phyloP scores from a whole-genome alignment of 2,797 vertebrate genomes.

The Microctenopoma stevenorrisi region DNA sequence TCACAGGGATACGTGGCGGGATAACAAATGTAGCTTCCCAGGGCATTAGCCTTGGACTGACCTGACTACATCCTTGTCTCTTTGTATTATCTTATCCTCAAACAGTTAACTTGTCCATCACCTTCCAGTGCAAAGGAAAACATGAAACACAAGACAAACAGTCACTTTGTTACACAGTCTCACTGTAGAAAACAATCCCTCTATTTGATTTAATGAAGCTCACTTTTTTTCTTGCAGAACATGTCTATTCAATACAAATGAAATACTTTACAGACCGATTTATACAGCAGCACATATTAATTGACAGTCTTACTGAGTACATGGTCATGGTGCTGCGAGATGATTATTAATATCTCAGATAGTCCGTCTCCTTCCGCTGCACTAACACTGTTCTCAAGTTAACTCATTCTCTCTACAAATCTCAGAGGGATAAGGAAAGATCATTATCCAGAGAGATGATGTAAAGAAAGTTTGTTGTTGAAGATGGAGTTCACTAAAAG shows the following conservation, averaged over 20 bases:
- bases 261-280: slow-evolving; percentile 28
- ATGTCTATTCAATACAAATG: slow-evolving; percentile 18
- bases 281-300: slow-evolving; percentile 40
- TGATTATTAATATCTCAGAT: slow-evolving; percentile 38
- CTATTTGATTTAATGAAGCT: not conserved
- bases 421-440: slow-evolving; percentile 62
- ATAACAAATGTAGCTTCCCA: slow-evolving; percentile 53
- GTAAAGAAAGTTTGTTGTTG: slow-evolving; percentile 53
- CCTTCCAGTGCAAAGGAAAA: slow-evolving; percentile 15
- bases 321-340: slow-evolving; percentile 25
- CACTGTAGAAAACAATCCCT: not conserved
- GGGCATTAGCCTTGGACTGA: slow-evolving; percentile 64
- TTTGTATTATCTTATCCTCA: slow-evolving; percentile 59
- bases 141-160: slow-evolving; percentile 12
- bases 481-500: slow-evolving; percentile 64
- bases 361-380: slow-evolving; percentile 46
- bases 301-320: slow-evolving; percentile 28
- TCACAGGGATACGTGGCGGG: slow-evolving; percentile 31
- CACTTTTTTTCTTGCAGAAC: not conserved
- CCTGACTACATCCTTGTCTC: slow-evolving; percentile 61
- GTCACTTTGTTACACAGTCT: slow-evolving; percentile 6
- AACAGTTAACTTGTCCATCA: slow-evolving; percentile 66
- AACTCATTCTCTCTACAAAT: slow-evolving; percentile 46
- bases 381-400: slow-evolving; percentile 54
- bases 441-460: slow-evolving; percentile 59